Evolutionary conservation across 2,113 vertebrate species (phyloP).

Genomic region (Pavo muticus): DNA sequence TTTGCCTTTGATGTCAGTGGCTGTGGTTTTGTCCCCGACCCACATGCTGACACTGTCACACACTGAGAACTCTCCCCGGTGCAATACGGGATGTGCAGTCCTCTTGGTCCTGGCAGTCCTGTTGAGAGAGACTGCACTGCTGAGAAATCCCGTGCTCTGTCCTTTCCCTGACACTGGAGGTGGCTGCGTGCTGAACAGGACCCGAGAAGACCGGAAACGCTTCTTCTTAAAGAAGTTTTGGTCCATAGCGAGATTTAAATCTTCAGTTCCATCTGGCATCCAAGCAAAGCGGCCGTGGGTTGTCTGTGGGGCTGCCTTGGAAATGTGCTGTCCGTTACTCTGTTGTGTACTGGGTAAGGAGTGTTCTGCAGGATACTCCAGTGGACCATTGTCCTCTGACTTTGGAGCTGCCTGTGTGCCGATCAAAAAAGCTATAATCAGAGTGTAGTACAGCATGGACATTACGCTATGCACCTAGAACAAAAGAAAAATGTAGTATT

Average conservation of each 20-base stretch:
- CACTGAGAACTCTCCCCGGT: conserved; percentile 95
- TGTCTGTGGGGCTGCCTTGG: conserved; percentile 73
- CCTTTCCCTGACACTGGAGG: conserved; percentile 77
- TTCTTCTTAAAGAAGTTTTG: conserved; percentile 90
- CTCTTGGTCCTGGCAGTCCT: conserved; percentile 84
- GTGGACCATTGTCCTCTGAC: conserved; percentile 87
- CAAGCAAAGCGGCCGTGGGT: conserved; percentile 50
- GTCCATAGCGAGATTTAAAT: conserved; percentile 87
- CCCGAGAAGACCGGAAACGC: conserved; percentile 88
- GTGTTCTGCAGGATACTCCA: conserved; percentile 73
- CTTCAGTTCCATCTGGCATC: conserved; percentile 51
- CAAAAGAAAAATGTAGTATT: conserved; percentile 46
- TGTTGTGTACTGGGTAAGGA: conserved; percentile 66
- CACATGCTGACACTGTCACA: conserved; percentile 95
- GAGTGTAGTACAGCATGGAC: conserved; percentile 98
- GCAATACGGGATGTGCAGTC: conserved; percentile 81
- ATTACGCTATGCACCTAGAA: conserved; percentile 85
- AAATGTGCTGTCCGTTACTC: conserved; percentile 66
- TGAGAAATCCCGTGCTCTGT: conserved; percentile 62
- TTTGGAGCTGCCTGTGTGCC: conserved; percentile 93
- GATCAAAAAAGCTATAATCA: conserved; percentile 95
- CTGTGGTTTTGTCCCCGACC: conserved; percentile 92
- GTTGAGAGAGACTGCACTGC: conserved; percentile 63
- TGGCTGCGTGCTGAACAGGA: conserved; percentile 91
- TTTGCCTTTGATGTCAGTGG: conserved; percentile 93